A percentile compares a stretch with the other conserved stretches of the same genome.
Evolutionary conservation across 2,797 vertebrate genomes (phyloP).

Genomic region (Lithobates pipiens): DNA sequence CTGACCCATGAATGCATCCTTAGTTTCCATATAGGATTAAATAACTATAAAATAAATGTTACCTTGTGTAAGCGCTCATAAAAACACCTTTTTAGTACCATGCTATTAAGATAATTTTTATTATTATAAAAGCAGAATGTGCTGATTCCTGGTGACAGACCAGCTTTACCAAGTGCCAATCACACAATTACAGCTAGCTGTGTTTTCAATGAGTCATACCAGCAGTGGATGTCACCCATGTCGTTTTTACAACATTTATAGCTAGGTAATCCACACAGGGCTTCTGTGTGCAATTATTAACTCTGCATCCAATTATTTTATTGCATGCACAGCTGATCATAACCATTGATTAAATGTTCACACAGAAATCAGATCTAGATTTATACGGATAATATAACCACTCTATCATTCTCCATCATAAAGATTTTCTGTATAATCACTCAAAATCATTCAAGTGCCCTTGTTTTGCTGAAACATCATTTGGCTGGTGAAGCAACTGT

Average conservation of each 20-base stretch:
- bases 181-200: neutral
- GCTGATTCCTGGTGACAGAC: neutral
- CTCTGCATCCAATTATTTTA: constrained; percentile 4
- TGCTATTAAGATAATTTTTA: neutral
- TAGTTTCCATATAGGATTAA: neutral
- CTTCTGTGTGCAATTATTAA: constrained; percentile 5
- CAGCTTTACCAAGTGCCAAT: constrained; percentile 4
- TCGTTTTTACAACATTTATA: neutral
- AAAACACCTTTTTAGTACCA: neutral
- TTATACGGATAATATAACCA: neutral
- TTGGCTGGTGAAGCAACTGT: neutral
- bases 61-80: neutral
- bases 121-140: neutral
- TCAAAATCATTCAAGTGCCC: neutral
- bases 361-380: neutral
- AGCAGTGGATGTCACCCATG: neutral
- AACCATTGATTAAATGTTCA: neutral
- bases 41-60: neutral
- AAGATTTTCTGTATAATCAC: neutral
- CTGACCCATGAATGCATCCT: neutral
- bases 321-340: neutral
- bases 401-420: neutral
- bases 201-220: neutral
- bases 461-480: neutral
- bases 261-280: neutral